Percentiles rank a stretch among this genome's conserved stretches.
Conservation (phyloP, 1,140 invertebrate species). For the Papilio xuthus region DNA sequence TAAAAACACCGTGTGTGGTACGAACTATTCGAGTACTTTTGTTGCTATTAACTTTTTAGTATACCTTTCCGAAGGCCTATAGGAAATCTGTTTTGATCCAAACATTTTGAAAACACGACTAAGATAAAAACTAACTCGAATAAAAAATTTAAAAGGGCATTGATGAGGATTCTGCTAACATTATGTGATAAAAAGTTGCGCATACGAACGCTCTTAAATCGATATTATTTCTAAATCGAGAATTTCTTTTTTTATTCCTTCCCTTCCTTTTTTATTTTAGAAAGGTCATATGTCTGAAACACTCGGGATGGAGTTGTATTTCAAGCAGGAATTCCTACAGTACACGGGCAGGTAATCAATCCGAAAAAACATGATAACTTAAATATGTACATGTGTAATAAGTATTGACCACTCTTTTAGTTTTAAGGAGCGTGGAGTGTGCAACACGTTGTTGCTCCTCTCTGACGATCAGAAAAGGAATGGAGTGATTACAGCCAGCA, state of each 20-base stretch:
- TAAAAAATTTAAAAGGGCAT: too few species aligned
- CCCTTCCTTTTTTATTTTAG: constrained; percentile 43
- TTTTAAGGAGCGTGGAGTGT: constrained; percentile 59
- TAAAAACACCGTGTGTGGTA: constrained; percentile 65
- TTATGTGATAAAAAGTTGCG: too few species aligned
- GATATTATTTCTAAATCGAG: background rate
- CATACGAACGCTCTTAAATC: too few species aligned
- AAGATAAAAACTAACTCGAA: too few species aligned
- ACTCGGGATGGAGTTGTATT: constrained; percentile 91
- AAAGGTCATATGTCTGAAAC: constrained; percentile 85
- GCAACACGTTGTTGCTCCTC: constrained; percentile 50
- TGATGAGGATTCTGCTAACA: too few species aligned
- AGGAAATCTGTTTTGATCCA: too few species aligned
- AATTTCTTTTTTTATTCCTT: background rate
- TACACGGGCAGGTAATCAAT: constrained; percentile 90
- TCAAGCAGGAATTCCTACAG: constrained; percentile 96
- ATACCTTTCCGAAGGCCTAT: background rate
- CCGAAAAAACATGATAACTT: background rate
- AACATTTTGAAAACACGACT: too few species aligned
- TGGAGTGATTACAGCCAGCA: constrained; percentile 55
- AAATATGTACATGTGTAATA: constrained; percentile 23
- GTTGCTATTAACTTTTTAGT: background rate
- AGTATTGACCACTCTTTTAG: constrained; percentile 41
- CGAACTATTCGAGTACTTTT: background rate
- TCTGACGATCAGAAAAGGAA: constrained; percentile 54